Evolutionary conservation across 2,113 vertebrate genomes (phyloP), one percentile per base, ranked within the genome.

Genomic region (Oncorhynchus masou): DNA sequence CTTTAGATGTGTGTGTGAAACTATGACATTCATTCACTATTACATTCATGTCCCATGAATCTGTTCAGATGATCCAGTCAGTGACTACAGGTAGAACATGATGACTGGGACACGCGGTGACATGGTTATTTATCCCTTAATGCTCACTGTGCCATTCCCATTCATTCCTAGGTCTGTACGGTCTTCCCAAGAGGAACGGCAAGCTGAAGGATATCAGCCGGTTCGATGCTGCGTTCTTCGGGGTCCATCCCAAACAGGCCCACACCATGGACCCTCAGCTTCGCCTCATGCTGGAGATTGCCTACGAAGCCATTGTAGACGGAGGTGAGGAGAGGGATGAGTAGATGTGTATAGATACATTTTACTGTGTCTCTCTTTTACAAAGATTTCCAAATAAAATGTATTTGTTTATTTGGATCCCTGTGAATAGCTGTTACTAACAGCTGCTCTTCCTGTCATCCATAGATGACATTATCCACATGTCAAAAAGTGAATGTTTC

Each of bases 231-330:
- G 86, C 93, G 0, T 99, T 99, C 89, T 99, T 99, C 22, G 96
- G 77, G 81, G 98, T 92, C 88, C 97, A 93, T 69, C 93, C 97
- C 68, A 99, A 98, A 88, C 98, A 99, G 89, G 97, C 97, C 8
- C 92, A 98, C 84, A 98, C 95, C 0, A 99, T 99, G 98, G 98
- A 99, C 87, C 98, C 98, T 49, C 98, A 99, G 71, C 93, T 99
- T 57, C 94, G 98, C 0, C 77, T 99, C 83, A 87, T 99, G 77
- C 84, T 99, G 76, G 98, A 99, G 89, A 87, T 96, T 49, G 88
- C 95, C 75, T 99, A 97, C 0, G 98, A 99, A 87, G 96, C 98
- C 68, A 95, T 99, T 25, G 80, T 99, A 81, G 98, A 99, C 68
- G 96, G 88, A 94, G 98, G 98, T 99, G 83, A 88, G 48, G 2